Conservation (phyloP, 2,113 vertebrate species). For the Pelecanoides urinatrix region DNA sequence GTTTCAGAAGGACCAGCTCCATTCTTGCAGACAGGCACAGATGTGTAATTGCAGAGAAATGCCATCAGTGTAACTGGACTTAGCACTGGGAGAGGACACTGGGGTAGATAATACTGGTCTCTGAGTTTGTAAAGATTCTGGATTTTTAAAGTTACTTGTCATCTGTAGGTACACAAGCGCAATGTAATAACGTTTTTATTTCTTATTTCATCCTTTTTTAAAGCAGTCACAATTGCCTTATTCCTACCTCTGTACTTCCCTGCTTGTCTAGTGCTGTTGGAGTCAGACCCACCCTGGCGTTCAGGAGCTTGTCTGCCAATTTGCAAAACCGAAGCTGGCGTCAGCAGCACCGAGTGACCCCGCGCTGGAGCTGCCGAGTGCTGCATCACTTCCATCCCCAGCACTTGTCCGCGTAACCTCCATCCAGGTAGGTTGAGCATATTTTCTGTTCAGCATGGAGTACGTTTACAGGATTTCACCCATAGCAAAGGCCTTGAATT, state of each 20-base stretch:
- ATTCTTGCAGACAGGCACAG: neutral
- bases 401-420: neutral
- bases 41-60: neutral
- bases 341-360: neutral
- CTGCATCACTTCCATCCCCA: neutral
- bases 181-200: neutral
- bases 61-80: neutral
- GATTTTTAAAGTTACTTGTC: neutral
- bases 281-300: neutral
- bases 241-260: neutral
- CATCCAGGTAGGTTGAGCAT: neutral
- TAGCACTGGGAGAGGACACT: neutral
- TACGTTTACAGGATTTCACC: neutral
- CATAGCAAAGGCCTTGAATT: neutral
- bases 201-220: neutral
- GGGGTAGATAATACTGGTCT: neutral
- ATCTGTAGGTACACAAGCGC: neutral
- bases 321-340: neutral
- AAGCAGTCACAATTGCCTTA: neutral
- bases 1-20: neutral
- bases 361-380: neutral
- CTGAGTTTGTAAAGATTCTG: neutral
- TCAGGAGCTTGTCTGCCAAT: neutral
- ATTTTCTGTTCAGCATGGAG: neutral
- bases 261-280: neutral